Base-by-base conservation (phyloP, 2,888 invertebrate genomes). In the Nomada lathburiana region DNA sequence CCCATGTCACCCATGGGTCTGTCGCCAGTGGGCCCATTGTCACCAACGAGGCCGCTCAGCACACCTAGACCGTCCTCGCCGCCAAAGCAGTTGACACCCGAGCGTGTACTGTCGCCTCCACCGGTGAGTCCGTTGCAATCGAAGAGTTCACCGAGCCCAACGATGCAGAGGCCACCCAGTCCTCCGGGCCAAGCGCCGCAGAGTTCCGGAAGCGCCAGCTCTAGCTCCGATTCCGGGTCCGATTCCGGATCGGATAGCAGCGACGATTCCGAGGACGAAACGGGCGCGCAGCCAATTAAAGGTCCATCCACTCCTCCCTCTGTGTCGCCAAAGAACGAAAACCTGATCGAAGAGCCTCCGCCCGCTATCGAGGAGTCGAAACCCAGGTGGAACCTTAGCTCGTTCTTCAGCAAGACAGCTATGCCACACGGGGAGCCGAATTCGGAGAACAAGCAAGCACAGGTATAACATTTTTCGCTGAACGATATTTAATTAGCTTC, bases 201-300 rank as follows among this genome's bases (percentile, higher is more conserved):
- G 36, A 94, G 93, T 65, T 93, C 94, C 18, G 94, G 95, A 90
- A 95, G 95, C 90, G 94, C 95, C 89, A 95, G 95, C 7, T 96
- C 96, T 2, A 96, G 95, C 0, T 96, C 96, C 55, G 96, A 95
- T 89, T 95, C 96, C 0, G 95, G 95, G 83, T 95, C 96, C 9
- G 95, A 96, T 83, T 95, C 96, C 0, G 95, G 95, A 18, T 95
- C 95, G 1, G 96, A 95, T 71, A 95, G 94, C 89, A 95, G 94
- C 86, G 95, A 95, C 82, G 95, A 95, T 79, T 94, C 95, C 59
- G 95, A 94, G 55, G 95, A 95, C 68, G 95, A 95, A 29, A 82
- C 86, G 10, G 80, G 88, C 55, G 73, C 88, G 18, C 84, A 87
- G 10, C 85, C 89, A 2, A 81, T 88, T 16, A 92, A 92, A 93